These are phyloP conservation scores for Koerneria pararmatus DNA, from an alignment of 2,888 invertebrate genomes.

Conservation along the genomic window DNA sequence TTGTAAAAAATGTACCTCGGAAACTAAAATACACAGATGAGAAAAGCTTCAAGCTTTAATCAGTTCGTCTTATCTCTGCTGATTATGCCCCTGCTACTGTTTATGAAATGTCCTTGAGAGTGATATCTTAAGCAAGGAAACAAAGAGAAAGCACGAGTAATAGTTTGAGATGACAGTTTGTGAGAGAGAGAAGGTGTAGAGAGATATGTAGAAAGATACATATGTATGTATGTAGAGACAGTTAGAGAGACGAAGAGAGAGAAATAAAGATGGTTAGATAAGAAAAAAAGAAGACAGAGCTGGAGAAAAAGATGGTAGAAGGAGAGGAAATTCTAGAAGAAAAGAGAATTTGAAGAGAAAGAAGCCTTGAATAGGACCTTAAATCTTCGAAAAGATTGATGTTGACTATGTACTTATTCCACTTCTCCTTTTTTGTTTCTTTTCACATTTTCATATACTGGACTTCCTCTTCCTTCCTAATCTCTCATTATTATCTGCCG, in stretches of 20 bases:
- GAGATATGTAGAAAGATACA: too few relatives aligned
- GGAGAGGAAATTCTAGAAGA: neutral
- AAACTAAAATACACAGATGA: too few relatives aligned
- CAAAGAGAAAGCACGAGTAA: constrained; percentile 4
- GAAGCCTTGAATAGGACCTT: neutral
- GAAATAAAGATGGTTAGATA: neutral
- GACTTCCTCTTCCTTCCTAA: neutral
- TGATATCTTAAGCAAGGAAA: constrained; percentile 6
- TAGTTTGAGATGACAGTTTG: constrained; percentile 6
- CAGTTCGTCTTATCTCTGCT: too few relatives aligned
- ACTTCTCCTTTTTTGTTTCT: too few relatives aligned
- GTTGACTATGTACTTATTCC: too few relatives aligned
- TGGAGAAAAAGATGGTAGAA: neutral
- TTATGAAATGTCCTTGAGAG: neutral
- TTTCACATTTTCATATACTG: too few relatives aligned
- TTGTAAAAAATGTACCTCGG: too few relatives aligned
- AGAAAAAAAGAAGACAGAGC: neutral
- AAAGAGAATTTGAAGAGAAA: neutral
- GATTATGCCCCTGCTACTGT: neutral
- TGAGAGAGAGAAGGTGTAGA: constrained; percentile 4
- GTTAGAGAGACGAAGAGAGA: constrained; percentile 18
- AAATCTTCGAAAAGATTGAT: too few relatives aligned
- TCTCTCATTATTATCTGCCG: neutral
- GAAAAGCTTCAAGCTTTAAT: too few relatives aligned
- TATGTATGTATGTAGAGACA: too few relatives aligned